Percentiles rank a stretch among this genome's conserved stretches.
phyloP scores from a whole-genome alignment of 2,797 vertebrate genomes.

The Crossoptilon crossoptilon region DNA sequence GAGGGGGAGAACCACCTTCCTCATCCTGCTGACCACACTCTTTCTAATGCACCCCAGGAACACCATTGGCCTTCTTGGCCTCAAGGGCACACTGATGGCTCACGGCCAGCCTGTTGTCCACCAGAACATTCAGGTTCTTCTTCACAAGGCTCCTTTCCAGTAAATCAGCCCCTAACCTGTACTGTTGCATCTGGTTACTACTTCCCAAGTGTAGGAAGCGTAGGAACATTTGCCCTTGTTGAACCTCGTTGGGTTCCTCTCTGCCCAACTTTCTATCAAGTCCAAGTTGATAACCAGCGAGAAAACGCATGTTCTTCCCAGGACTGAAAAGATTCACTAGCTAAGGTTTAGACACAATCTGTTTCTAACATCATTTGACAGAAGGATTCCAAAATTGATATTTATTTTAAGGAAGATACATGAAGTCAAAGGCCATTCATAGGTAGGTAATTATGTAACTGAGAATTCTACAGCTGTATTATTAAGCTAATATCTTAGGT shows the following conservation, averaged over 20 bases:
- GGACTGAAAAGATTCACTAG: neutral
- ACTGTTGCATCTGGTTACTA: neutral
- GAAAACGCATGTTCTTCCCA: neutral
- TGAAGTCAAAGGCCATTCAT: neutral
- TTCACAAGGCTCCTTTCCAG: neutral
- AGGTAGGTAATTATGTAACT: accelerated
- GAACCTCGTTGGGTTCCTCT: neutral
- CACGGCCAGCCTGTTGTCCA: neutral
- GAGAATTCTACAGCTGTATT: neutral
- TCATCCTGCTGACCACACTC: neutral
- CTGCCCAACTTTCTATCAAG: neutral
- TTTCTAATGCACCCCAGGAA: neutral
- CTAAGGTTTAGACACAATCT: neutral
- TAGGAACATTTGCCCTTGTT: neutral
- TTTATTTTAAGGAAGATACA: neutral
- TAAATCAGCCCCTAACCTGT: neutral
- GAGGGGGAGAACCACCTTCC: neutral
- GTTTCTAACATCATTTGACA: neutral
- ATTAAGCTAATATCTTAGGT: neutral
- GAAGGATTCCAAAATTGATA: neutral
- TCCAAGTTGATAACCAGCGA: neutral
- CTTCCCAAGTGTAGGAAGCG: neutral
- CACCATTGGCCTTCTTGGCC: neutral
- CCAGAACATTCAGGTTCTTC: neutral
- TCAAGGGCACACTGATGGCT: neutral